A percentile compares a stretch with the other conserved stretches of the same genome.
These are phyloP conservation scores for Apis cerana DNA, from an alignment of 1,140 invertebrate genomes.

Conservation along the genomic window DNA sequence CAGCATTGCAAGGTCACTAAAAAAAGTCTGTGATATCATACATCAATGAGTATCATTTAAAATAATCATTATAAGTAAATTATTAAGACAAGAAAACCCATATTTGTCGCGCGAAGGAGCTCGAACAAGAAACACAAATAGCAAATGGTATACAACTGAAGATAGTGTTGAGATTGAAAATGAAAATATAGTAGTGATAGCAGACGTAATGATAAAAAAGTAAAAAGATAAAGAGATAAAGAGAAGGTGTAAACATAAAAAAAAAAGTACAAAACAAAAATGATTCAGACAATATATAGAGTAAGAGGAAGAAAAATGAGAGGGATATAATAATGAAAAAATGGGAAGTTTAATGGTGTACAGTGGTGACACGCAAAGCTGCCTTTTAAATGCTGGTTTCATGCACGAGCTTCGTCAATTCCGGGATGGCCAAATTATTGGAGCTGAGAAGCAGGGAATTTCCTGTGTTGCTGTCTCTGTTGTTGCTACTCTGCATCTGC, in stretches of 20 bases:
- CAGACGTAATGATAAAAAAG: background rate
- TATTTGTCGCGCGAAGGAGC: too few species aligned
- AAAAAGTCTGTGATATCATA: background rate
- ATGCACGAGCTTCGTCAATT: slow-evolving; percentile 86
- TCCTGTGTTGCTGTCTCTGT: slow-evolving; percentile 71
- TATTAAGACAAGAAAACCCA: background rate
- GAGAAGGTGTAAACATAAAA: background rate
- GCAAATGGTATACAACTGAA: background rate
- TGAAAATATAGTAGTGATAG: background rate
- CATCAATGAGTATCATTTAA: slow-evolving; percentile 2
- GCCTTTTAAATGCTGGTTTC: slow-evolving; percentile 86
- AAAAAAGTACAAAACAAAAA: slow-evolving; percentile 38
- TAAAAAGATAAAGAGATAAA: slow-evolving; percentile 27
- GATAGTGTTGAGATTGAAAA: background rate
- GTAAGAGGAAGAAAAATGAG: background rate
- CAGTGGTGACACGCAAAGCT: slow-evolving; percentile 46
- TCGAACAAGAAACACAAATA: background rate
- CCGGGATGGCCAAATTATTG: slow-evolving; percentile 81
- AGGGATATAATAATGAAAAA: background rate
- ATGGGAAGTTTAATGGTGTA: background rate
- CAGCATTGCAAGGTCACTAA: background rate
- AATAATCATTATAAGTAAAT: background rate
- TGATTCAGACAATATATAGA: background rate
- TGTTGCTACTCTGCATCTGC: slow-evolving; percentile 67
- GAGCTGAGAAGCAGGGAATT: slow-evolving; percentile 79